A percentile compares a stretch with the other conserved stretches of the same genome.
These are phyloP conservation scores for Diadophis punctatus DNA, from an alignment of 2,113 vertebrate species.

Conservation along the genomic window DNA sequence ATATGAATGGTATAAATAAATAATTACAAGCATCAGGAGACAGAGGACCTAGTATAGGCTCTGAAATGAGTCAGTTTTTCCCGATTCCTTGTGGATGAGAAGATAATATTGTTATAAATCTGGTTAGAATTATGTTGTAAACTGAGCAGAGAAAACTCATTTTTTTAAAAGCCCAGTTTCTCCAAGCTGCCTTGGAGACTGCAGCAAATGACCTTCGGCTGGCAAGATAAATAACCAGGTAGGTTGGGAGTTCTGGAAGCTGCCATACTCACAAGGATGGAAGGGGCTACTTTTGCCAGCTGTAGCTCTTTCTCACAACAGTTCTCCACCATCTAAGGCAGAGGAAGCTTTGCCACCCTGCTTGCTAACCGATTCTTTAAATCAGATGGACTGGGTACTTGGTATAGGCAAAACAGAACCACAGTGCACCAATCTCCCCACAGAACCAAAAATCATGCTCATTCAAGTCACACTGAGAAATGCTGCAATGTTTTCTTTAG, in stretches of 20 bases:
- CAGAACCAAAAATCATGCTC: background rate
- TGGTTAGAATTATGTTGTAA: background rate
- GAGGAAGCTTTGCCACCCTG: background rate
- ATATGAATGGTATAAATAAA: background rate
- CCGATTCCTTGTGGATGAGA: background rate
- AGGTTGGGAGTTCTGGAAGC: too few species aligned
- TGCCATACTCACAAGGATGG: background rate
- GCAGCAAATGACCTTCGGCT: background rate
- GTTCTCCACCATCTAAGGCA: background rate
- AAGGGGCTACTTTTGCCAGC: background rate
- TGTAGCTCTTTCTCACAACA: background rate
- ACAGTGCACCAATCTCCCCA: background rate
- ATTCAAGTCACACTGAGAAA: background rate
- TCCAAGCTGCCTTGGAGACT: background rate
- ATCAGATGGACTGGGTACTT: background rate
- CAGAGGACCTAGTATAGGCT: background rate
- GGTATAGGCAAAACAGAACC: background rate
- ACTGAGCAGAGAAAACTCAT: background rate
- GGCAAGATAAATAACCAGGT: too few species aligned
- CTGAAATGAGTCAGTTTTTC: background rate
- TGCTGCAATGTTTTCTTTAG: background rate
- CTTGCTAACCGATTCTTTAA: background rate
- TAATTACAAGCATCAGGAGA: background rate
- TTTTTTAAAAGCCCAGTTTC: too few species aligned
- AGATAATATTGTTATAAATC: background rate